phyloP scores from a whole-genome alignment of 2,797 vertebrate genomes.

The Diplodus sargus region DNA sequence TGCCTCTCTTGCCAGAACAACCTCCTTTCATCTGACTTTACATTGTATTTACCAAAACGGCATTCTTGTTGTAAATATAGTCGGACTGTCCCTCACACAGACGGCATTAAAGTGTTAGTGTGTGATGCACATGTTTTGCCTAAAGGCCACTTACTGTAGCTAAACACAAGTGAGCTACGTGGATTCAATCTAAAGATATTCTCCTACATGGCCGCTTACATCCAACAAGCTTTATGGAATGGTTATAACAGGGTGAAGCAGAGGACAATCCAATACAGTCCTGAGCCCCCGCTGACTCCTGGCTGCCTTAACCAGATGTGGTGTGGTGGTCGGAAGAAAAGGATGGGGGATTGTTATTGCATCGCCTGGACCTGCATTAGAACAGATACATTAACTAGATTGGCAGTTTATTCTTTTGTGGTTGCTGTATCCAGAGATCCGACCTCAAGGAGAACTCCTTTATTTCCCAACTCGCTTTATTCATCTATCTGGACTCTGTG shows the following conservation, averaged over 20 bases:
- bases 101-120: background rate
- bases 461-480: conserved; percentile 2
- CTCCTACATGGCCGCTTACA: conserved; percentile 41
- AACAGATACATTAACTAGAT: conserved; percentile 37
- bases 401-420: conserved; percentile 44
- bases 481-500: conserved; percentile 3
- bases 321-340: conserved; percentile 57
- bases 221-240: conserved; percentile 32
- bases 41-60: background rate
- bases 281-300: conserved; percentile 56
- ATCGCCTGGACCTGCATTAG: conserved; percentile 44
- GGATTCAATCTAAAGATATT: conserved; percentile 35
- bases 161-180: conserved; percentile 12
- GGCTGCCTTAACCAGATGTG: conserved; percentile 65
- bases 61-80: conserved; percentile 5
- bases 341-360: conserved; percentile 35
- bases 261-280: conserved; percentile 51
- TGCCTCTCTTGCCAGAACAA: conserved; percentile 4
- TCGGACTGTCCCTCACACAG: background rate
- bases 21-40: background rate
- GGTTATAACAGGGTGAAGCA: conserved; percentile 47
- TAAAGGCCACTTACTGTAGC: conserved; percentile 7
- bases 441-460: conserved; percentile 35
- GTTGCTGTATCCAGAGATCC: conserved; percentile 28
- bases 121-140: background rate